A percentile compares a stretch with the other conserved stretches of the same genome.
Evolutionary conservation across 37 sponge, comb jelly and placozoan genomes (phyloP).

Genomic region (Cladorhizidae sp.): DNA sequence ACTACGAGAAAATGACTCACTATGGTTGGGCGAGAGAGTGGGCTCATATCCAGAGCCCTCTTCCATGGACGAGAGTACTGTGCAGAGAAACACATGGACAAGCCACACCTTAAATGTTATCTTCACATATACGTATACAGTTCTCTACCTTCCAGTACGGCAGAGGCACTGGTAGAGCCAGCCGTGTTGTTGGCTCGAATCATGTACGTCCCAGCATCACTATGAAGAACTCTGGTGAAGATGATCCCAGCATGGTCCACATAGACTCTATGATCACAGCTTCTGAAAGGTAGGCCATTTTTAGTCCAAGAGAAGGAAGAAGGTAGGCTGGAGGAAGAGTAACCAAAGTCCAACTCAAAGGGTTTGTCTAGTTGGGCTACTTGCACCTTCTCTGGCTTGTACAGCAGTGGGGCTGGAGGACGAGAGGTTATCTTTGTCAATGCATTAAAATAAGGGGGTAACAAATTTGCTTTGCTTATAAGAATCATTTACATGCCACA

Average conservation of each 20-base stretch:
- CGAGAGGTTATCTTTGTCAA: too few species aligned
- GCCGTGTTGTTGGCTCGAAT: constrained; percentile 4
- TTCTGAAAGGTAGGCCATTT: constrained; percentile 25
- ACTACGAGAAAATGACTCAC: too few species aligned
- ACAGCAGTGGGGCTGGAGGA: background rate
- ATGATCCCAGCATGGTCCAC: constrained; percentile 30
- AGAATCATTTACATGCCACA: too few species aligned
- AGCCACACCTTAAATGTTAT: background rate
- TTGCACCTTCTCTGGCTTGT: constrained; percentile 8
- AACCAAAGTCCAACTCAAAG: constrained; percentile 37
- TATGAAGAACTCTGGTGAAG: constrained; percentile 27
- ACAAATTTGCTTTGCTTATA: too few species aligned
- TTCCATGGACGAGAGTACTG: too few species aligned
- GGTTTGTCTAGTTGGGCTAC: constrained; percentile 32
- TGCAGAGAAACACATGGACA: too few species aligned
- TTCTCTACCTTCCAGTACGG: constrained; percentile 26
- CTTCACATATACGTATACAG: background rate
- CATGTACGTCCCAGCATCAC: constrained; percentile 35
- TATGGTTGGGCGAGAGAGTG: too few species aligned
- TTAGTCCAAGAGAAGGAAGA: constrained; percentile 21
- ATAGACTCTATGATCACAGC: constrained; percentile 27
- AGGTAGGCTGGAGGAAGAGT: background rate
- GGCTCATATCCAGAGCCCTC: too few species aligned
- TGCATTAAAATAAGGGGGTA: too few species aligned
- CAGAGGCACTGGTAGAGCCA: background rate